Evolutionary conservation across 1,140 invertebrate genomes (phyloP).

Genomic region (Drosophila bocki): DNA sequence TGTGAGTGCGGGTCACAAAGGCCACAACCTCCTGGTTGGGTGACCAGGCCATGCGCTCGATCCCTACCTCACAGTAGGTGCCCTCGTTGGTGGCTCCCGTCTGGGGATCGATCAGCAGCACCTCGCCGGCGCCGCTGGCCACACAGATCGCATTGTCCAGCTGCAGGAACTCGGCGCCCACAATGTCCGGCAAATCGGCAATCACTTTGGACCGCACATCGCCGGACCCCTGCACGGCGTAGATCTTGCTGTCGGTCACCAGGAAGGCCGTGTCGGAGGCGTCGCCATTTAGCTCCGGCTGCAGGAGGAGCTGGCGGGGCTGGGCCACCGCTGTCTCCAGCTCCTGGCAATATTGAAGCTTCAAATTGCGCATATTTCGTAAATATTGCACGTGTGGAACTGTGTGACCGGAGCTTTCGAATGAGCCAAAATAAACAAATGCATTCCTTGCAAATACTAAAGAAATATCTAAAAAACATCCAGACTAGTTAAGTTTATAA

Average conservation of each 20-base stretch:
- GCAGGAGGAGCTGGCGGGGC: slow-evolving; percentile 53
- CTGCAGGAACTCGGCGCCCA: slow-evolving; percentile 69
- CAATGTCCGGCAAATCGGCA: slow-evolving; percentile 70
- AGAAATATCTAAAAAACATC: not conserved
- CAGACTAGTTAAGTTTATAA: too few relatives aligned
- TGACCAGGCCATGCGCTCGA: slow-evolving; percentile 86
- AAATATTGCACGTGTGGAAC: slow-evolving; percentile 52
- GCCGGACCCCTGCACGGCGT: slow-evolving; percentile 16
- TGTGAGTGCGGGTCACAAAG: slow-evolving; percentile 85
- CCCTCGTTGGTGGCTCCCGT: slow-evolving; percentile 58
- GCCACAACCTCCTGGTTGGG: slow-evolving; percentile 87
- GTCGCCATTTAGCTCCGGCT: slow-evolving; percentile 36
- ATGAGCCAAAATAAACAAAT: not conserved
- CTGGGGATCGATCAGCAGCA: slow-evolving; percentile 66
- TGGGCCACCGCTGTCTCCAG: slow-evolving; percentile 37
- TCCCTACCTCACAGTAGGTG: slow-evolving; percentile 81
- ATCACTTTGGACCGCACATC: slow-evolving; percentile 44
- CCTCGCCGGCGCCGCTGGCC: slow-evolving; percentile 72
- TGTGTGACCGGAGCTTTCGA: slow-evolving; percentile 22
- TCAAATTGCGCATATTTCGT: slow-evolving; percentile 78
- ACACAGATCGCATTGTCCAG: slow-evolving; percentile 75
- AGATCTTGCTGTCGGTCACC: slow-evolving; percentile 56
- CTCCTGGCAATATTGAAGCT: slow-evolving; percentile 73
- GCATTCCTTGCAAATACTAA: not conserved
- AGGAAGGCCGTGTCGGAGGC: slow-evolving; percentile 33